Percentiles rank a stretch among this genome's conserved stretches.
Conservation (phyloP, 2,113 vertebrate genomes). For the Dasyornis broadbenti region DNA sequence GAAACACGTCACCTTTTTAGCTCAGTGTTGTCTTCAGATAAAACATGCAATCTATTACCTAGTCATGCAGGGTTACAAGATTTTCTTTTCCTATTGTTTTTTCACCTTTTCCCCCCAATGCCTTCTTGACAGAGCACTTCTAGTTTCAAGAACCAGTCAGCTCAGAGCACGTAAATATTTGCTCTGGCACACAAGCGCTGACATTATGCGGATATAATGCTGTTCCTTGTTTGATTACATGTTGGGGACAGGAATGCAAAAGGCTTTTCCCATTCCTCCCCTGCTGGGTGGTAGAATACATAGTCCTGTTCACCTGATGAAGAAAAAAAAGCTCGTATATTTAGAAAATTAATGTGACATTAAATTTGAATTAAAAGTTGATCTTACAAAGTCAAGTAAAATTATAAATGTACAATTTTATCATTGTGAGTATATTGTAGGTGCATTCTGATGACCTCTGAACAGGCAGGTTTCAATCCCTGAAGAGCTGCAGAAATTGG, state of each 20-base stretch:
- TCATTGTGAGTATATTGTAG: neutral
- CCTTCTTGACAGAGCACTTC: neutral
- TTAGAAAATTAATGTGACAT: neutral
- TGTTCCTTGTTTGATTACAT: neutral
- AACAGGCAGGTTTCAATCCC: neutral
- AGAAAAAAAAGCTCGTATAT: neutral
- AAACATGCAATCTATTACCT: neutral
- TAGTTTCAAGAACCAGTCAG: neutral
- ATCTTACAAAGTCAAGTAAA: neutral
- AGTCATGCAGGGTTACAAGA: neutral
- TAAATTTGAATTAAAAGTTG: neutral
- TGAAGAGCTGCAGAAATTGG: neutral
- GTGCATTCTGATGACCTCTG: neutral
- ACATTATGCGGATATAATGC: neutral
- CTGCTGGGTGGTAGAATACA: neutral
- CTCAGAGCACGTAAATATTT: neutral
- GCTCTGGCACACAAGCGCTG: neutral
- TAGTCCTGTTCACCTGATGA: neutral
- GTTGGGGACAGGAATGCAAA: neutral
- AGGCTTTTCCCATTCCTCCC: neutral
- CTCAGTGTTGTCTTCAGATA: neutral
- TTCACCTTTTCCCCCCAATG: neutral
- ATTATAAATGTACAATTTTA: neutral
- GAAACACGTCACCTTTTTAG: neutral
- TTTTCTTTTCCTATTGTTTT: neutral